phyloP scores from a whole-genome alignment of 2,888 invertebrate genomes.

The Lasius fuliginosus region DNA sequence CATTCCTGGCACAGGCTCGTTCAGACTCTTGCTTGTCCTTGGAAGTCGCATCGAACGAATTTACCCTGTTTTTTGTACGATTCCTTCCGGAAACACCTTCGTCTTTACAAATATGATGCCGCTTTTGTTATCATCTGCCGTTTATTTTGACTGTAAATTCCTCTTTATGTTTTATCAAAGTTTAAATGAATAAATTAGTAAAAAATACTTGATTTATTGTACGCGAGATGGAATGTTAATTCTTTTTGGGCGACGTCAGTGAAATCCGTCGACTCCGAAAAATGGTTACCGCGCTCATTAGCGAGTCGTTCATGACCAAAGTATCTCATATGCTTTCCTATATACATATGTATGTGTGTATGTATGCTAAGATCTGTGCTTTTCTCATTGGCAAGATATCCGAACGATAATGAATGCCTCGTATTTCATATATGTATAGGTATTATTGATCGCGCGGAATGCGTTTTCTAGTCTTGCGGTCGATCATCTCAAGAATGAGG shows the following conservation, averaged over 20 bases:
- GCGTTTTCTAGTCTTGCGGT: conserved; percentile 35
- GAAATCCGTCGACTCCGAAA: not conserved
- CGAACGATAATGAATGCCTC: not conserved
- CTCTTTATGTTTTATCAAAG: not conserved
- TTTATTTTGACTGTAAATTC: not conserved
- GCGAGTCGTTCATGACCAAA: not conserved
- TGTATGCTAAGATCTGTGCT: not conserved
- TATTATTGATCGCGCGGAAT: conserved; percentile 24
- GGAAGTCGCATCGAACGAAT: conserved; percentile 41
- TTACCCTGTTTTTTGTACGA: not conserved
- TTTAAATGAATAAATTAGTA: not conserved
- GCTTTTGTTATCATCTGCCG: not conserved
- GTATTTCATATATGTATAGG: not conserved
- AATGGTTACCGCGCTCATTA: conserved; percentile 24
- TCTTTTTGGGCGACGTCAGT: not conserved
- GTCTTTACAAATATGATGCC: not conserved
- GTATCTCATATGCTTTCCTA: not conserved
- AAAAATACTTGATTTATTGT: conserved; percentile 19
- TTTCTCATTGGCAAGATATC: conserved; percentile 1
- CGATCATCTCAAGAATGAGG: conserved; percentile 31
- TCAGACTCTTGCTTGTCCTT: conserved; percentile 43
- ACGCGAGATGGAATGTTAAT: not conserved
- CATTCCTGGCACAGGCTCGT: conserved; percentile 61
- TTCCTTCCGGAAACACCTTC: not conserved
- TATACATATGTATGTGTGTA: not conserved